A percentile compares a stretch with the other conserved stretches of the same genome.
phyloP scores from a whole-genome alignment of 2,113 vertebrate species.

The Pelusios castaneus region DNA sequence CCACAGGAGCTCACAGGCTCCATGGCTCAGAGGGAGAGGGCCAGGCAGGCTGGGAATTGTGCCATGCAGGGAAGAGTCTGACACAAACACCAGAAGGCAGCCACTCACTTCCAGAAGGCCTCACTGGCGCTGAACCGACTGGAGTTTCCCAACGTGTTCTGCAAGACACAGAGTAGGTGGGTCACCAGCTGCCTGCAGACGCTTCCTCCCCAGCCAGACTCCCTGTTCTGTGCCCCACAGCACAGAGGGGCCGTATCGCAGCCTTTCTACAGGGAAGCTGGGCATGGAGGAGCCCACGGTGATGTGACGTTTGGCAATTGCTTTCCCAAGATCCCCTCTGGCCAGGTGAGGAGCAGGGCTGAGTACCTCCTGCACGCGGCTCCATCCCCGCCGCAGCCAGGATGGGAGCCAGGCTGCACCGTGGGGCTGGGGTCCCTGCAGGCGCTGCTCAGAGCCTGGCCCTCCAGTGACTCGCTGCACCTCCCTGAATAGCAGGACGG shows the following conservation, averaged over 20 bases:
- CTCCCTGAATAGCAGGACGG: background rate
- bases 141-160: background rate
- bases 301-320: too few species aligned
- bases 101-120: constrained; percentile 87
- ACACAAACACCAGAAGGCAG: background rate
- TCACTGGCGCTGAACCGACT: constrained; percentile 75
- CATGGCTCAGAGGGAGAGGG: background rate
- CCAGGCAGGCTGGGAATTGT: background rate
- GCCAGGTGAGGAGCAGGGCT: background rate
- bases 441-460: background rate
- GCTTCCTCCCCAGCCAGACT: too few species aligned
- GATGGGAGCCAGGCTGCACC: too few species aligned
- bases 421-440: background rate
- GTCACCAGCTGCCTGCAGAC: fast-evolving
- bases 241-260: too few species aligned
- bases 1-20: background rate
- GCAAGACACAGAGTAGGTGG: background rate
- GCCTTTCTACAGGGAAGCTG: background rate
- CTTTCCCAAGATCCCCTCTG: background rate
- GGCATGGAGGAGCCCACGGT: too few species aligned
- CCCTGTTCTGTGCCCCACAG: background rate
- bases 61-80: too few species aligned
- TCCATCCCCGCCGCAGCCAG: background rate
- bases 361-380: background rate
- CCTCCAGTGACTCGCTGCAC: too few species aligned